phyloP scores from a whole-genome alignment of 2,888 invertebrate species.

The Anodontia alba region DNA sequence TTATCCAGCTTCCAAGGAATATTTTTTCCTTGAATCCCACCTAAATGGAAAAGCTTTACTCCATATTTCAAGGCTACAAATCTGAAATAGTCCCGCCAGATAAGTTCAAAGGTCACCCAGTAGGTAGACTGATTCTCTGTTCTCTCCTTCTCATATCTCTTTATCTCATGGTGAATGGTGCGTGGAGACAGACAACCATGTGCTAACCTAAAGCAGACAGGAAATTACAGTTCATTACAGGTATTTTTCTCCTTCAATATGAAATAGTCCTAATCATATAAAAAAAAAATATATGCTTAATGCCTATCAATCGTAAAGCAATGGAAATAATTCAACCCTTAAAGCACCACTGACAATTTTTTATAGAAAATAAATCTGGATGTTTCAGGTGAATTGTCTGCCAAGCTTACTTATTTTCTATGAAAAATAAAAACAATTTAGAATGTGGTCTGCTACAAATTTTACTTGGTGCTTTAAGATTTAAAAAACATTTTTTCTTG shows the following conservation, averaged over 20 bases:
- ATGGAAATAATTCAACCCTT: too few species aligned
- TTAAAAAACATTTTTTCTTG: too few species aligned
- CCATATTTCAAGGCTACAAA: slow-evolving; percentile 80
- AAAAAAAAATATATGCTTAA: not conserved
- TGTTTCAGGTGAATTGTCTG: too few species aligned
- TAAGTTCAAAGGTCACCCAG: slow-evolving; percentile 81
- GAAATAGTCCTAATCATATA: not conserved
- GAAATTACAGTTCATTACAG: too few species aligned
- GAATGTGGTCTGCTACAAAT: too few species aligned
- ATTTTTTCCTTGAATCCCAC: slow-evolving; percentile 68
- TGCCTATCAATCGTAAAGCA: too few species aligned
- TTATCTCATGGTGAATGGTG: slow-evolving; percentile 77
- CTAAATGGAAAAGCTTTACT: slow-evolving; percentile 71
- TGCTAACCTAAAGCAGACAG: slow-evolving; percentile 69
- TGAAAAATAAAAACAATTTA: too few species aligned
- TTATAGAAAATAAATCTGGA: too few species aligned
- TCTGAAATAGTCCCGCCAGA: slow-evolving; percentile 82
- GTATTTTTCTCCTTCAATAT: too few species aligned
- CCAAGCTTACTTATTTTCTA: too few species aligned
- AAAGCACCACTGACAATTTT: too few species aligned
- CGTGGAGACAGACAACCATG: slow-evolving; percentile 79
- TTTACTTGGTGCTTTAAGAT: too few species aligned
- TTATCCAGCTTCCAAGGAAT: slow-evolving; percentile 77
- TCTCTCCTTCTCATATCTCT: slow-evolving; percentile 75
- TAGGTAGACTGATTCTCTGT: slow-evolving; percentile 80